phyloP scores from a whole-genome alignment of 2,888 invertebrate genomes.

The Heliconius ismenius region DNA sequence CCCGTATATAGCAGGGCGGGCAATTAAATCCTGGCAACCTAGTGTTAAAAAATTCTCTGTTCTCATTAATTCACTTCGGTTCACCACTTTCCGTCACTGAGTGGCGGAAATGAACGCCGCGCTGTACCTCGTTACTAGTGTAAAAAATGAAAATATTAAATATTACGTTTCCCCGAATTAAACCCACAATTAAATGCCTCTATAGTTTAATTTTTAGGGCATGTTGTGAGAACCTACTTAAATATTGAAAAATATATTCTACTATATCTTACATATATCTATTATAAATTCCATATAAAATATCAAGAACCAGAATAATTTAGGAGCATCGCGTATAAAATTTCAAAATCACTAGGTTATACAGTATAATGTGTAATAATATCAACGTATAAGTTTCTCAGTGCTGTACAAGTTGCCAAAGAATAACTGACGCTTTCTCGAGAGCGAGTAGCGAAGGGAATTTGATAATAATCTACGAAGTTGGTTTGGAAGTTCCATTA shows the following conservation, averaged over 20 bases:
- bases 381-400: conserved; percentile 40
- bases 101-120: background rate
- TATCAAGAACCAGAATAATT: conserved; percentile 9
- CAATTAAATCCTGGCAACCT: too few relatives aligned
- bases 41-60: too few relatives aligned
- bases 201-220: background rate
- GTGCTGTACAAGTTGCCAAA: conserved; percentile 40
- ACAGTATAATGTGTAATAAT: conserved; percentile 40
- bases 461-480: conserved; percentile 44
- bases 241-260: background rate
- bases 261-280: background rate
- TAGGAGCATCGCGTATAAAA: conserved; percentile 22
- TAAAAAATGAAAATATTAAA: background rate
- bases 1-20: too few relatives aligned
- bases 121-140: too few relatives aligned
- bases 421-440: conserved; percentile 42
- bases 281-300: conserved; percentile 10
- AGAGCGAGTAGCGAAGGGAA: conserved; percentile 37
- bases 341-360: conserved; percentile 28
- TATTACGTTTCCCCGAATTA: background rate
- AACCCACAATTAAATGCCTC: background rate
- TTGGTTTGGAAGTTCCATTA: conserved; percentile 39
- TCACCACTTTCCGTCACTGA: too few relatives aligned
- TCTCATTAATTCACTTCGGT: too few relatives aligned
- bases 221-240: background rate